Evolutionary conservation across 1,140 invertebrate genomes (phyloP).

Genomic region (Schmidtea mediterranea): DNA sequence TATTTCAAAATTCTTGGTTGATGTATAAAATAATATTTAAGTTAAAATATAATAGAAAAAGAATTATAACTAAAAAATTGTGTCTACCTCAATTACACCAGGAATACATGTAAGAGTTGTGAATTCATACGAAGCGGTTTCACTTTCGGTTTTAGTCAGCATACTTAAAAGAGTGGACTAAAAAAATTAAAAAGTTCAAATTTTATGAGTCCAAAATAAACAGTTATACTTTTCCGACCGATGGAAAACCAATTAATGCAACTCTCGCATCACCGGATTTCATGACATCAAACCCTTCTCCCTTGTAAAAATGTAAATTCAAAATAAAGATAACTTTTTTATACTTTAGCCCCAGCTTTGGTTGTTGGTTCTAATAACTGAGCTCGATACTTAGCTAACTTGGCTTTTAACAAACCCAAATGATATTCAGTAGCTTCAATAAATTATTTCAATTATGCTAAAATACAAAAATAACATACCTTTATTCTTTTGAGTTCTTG

Average conservation of each 20-base stretch:
- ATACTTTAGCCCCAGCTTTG: conserved; percentile 64
- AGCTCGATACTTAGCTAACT: conserved; percentile 82
- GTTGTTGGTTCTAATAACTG: conserved; percentile 64
- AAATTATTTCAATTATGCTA: no score
- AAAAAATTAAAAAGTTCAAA: no score
- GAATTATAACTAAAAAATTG: conserved; percentile 1
- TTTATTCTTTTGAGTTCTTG: conserved; percentile 96
- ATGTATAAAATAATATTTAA: no score
- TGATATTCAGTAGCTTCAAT: conserved; percentile 83
- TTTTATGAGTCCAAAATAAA: conserved; percentile 1
- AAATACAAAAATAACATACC: conserved; percentile 33
- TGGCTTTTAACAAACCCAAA: conserved; percentile 84
- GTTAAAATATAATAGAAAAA: neutral
- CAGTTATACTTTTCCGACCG: conserved; percentile 33
- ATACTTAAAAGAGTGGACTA: conserved; percentile 22
- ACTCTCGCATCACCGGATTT: conserved; percentile 96
- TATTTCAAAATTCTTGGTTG: no score
- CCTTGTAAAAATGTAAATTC: conserved; percentile 32
- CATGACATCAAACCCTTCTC: conserved; percentile 96
- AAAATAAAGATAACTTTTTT: no score
- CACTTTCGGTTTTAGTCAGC: conserved; percentile 40
- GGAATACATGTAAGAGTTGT: conserved; percentile 97
- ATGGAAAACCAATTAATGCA: conserved; percentile 87
- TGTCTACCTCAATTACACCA: conserved; percentile 56
- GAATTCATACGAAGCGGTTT: conserved; percentile 88